A percentile compares a stretch with the other conserved stretches of the same genome.
Conservation (phyloP, 92 coral and sea anemone species). For the Paragorgia papillata region DNA sequence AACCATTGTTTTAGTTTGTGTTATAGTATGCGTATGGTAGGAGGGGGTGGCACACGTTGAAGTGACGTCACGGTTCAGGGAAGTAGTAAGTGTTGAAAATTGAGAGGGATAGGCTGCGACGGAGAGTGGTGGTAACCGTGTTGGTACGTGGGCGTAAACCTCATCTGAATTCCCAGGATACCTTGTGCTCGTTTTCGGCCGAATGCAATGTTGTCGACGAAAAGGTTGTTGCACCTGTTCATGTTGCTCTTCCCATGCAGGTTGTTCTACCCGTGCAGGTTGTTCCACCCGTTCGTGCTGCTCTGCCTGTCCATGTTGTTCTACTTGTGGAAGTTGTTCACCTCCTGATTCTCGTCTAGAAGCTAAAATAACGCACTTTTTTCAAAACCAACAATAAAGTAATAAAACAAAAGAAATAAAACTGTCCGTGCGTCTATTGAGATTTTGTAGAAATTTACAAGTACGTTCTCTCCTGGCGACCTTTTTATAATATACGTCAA, state of each 20-base stretch:
- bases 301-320: too few relatives aligned
- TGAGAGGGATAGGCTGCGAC: conserved; percentile 65
- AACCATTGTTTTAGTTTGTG: conserved; percentile 11
- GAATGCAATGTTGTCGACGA: neutral
- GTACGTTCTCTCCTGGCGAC: too few relatives aligned
- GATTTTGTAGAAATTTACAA: too few relatives aligned
- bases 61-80: conserved; percentile 68
- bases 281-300: too few relatives aligned
- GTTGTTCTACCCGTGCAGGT: too few relatives aligned
- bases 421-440: too few relatives aligned
- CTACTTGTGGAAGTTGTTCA: too few relatives aligned
- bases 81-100: conserved; percentile 68
- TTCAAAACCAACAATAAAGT: neutral
- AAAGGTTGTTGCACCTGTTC: neutral
- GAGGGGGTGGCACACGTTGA: conserved; percentile 41
- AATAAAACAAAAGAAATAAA: too few relatives aligned
- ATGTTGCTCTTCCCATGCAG: too few relatives aligned
- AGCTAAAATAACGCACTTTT: neutral
- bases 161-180: neutral
- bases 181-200: neutral
- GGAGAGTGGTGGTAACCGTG: conserved; percentile 64
- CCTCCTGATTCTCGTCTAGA: neutral
- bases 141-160: too few relatives aligned
- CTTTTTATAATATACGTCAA: too few relatives aligned
- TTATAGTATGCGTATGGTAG: conserved; percentile 46